Base-by-base conservation (phyloP, 2,113 vertebrate species). In the Actinemys pallida region DNA sequence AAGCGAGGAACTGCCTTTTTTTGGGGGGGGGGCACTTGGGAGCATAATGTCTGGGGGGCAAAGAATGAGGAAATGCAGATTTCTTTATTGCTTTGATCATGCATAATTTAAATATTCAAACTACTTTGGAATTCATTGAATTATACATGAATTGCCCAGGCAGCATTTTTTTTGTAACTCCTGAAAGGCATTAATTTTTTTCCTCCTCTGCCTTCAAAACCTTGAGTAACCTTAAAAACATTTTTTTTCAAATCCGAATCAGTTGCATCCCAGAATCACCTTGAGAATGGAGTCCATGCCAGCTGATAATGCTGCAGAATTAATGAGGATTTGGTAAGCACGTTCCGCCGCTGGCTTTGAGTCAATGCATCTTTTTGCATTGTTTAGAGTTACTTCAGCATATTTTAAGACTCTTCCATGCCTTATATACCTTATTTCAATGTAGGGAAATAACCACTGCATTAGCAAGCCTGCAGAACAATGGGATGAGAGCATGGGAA, bases 91-190 rank as follows among this genome's bases (percentile, higher is more conserved):
- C 95, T 96, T 96, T 97, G 95, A 97, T 98, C 87, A 90, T 96
- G 82, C 95, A 97, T 97, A 95, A 98, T 98, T 98, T 98, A 98
- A 98, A 98, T 98, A 98, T 98, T 98, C 95, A 98, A 98, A 97
- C 94, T 65, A 27, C 94, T 92, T 88, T 47, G 91, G 93, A 95
- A 93, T 93, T 86, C 97, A 78, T 52, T 97, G 95, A 95, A 97
- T 97, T 97, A 97, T 94, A 93, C 95, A 97, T 97, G 95, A 97
- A 91, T 84, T 96, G 95, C 95, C 59, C 94, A 86, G 95, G 95
- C 97, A 85, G 93, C 96, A 35, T 92, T 94, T 96, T 81, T 47
- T 45, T 29, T 84, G 87, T 94, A 95, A 57, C 72, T 95, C 90
- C 87, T 90, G 86, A 86, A 89, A 93, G 90, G 76, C 53, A 16